Evolutionary conservation across 2,888 invertebrate genomes (phyloP).

Genomic region (Boloria euphrosyne): DNA sequence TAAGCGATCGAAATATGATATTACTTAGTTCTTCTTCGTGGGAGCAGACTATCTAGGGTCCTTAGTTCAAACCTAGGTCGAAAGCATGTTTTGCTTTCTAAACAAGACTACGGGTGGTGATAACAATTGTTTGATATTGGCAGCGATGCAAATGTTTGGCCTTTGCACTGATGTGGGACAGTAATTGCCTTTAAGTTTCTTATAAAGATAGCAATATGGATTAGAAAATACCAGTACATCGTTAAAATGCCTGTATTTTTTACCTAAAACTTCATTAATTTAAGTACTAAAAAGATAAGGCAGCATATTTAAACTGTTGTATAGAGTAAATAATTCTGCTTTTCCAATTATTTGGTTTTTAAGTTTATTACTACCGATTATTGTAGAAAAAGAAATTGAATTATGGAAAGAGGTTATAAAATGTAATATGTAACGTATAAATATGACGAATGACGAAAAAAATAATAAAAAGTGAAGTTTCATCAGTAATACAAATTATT

Average conservation of each 20-base stretch:
- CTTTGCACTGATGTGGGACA: constrained; percentile 31
- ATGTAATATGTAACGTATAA: too few species aligned
- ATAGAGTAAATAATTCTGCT: constrained; percentile 2
- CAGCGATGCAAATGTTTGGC: constrained; percentile 36
- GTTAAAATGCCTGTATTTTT: constrained; percentile 6
- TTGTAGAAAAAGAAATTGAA: neutral
- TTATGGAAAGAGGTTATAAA: too few species aligned
- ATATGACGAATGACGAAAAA: constrained; percentile 2
- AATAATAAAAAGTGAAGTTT: constrained; percentile 18
- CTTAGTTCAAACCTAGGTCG: constrained; percentile 34
- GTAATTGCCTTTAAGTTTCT: constrained; percentile 28
- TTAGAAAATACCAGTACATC: constrained; percentile 25
- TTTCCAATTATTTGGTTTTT: constrained; percentile 3
- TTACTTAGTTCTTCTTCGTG: constrained; percentile 21
- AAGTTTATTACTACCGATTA: neutral
- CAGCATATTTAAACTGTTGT: constrained; percentile 1
- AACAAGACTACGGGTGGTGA: constrained; percentile 30
- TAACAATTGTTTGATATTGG: constrained; percentile 35
- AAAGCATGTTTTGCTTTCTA: constrained; percentile 36
- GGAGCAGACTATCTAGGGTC: constrained; percentile 33
- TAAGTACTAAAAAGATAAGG: constrained; percentile 7
- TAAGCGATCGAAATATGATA: neutral
- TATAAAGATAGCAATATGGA: constrained; percentile 23
- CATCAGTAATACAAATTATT: constrained; percentile 27
- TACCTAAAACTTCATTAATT: constrained; percentile 9